These are phyloP conservation scores for Lota lota DNA, from an alignment of 2,113 vertebrate species.

Conservation along the genomic window DNA sequence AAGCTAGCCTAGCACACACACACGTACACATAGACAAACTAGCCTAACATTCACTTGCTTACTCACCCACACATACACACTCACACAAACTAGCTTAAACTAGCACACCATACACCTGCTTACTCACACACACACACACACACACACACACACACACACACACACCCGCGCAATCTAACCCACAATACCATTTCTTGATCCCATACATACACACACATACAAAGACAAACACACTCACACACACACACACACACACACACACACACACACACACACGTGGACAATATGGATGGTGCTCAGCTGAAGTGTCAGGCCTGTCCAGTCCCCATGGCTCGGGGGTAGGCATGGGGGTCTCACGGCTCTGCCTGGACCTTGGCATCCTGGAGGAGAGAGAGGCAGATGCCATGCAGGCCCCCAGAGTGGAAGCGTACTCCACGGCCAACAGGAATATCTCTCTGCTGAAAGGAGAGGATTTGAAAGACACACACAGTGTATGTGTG, in stretches of 20 bases:
- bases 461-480: slow-evolving; percentile 61
- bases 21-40: slow-evolving; percentile 4
- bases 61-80: slow-evolving; percentile 36
- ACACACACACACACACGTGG: slow-evolving; percentile 57
- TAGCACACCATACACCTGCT: too few species aligned
- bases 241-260: slow-evolving; percentile 23
- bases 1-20: neutral
- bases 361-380: slow-evolving; percentile 68
- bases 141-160: too few species aligned
- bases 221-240: slow-evolving; percentile 9
- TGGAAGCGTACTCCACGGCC: slow-evolving; percentile 46
- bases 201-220: slow-evolving; percentile 4
- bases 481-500: slow-evolving; percentile 45
- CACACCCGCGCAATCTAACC: too few species aligned
- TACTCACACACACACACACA: too few species aligned
- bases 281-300: slow-evolving; percentile 75
- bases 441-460: slow-evolving; percentile 57
- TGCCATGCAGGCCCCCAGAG: slow-evolving; percentile 69
- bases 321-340: slow-evolving; percentile 52
- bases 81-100: slow-evolving; percentile 23
- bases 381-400: slow-evolving; percentile 67
- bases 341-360: slow-evolving; percentile 66
- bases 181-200: too few species aligned
- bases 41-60: too few species aligned
- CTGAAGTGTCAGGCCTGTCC: slow-evolving; percentile 68